Conservation (phyloP, 2,888 invertebrate species). For the Lepetodrilus schrolli region DNA sequence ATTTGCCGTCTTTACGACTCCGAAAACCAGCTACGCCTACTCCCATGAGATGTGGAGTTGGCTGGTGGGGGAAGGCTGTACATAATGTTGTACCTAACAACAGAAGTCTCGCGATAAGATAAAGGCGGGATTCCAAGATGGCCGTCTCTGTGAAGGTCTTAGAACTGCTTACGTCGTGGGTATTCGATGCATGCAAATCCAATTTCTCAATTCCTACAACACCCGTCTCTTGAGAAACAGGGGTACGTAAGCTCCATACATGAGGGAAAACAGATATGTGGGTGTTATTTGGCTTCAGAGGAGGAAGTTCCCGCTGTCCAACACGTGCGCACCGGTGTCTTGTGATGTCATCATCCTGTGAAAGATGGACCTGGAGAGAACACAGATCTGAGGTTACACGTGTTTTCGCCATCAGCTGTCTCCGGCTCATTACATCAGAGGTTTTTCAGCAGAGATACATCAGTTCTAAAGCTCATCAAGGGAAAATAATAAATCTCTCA, state of each 20-base stretch:
- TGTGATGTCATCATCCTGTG: conserved; percentile 6
- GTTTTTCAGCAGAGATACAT: not conserved
- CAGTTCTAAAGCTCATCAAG: not conserved
- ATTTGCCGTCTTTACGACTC: conserved; percentile 16
- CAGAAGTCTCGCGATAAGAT: too few relatives aligned
- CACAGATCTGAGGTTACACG: not conserved
- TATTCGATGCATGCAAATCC: too few relatives aligned
- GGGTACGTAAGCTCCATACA: too few relatives aligned
- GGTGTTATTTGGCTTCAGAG: too few relatives aligned
- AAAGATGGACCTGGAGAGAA: not conserved
- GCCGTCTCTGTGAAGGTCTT: too few relatives aligned
- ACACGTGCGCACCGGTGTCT: not conserved
- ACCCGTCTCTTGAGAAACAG: too few relatives aligned
- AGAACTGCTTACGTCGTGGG: too few relatives aligned
- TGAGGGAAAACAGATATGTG: too few relatives aligned
- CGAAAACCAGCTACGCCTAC: not conserved
- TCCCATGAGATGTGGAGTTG: not conserved
- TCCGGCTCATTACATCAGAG: not conserved
- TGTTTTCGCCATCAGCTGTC: not conserved
- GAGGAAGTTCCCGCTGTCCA: not conserved
- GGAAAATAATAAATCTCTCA: not conserved
- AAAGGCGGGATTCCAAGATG: too few relatives aligned
- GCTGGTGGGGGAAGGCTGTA: too few relatives aligned
- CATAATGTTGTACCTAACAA: too few relatives aligned
- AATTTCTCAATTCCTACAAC: too few relatives aligned